Evolutionary conservation across 2,797 vertebrate genomes (phyloP), one percentile per base, ranked within the genome.

Genomic region (Rousettus madagascariensis): DNA sequence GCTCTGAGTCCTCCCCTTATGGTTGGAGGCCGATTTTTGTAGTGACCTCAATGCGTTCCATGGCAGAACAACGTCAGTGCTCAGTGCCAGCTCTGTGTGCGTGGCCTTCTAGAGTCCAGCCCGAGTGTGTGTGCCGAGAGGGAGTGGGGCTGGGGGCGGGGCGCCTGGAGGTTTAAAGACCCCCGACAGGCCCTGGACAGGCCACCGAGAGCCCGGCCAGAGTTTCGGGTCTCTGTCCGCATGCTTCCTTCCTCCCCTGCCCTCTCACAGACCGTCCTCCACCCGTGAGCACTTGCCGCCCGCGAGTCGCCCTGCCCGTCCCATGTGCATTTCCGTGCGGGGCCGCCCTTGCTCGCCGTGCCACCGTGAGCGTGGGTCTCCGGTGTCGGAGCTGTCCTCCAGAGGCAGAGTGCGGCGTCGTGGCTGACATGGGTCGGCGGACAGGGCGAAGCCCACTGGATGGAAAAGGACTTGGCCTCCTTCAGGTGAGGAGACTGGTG

Each of bases 51-150:
- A 5, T 17, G 38, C 1, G 3, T 28, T 7, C 43, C 71, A 17
- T 0, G n/a, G 46, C 12, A 9, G 57, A 41, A 19, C 0, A 0
- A 6, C 4, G 65, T 15, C 0, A 16, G 72, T 8, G 33, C 24
- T 74, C 30, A 2, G 46, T 11, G 9, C 6, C 36, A 71, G 71
- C 55, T 43, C 26, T 17, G n/a, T 1, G 7, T n/a, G 6, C 13
- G 22, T 0, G 38, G 33, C 4, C 22, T 24, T 20, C n/a, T 8
- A 5, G 77, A 17, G 38, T 7, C 20, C 33, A 51, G 68, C 26
- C 51, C 0, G 80, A 8, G 30, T 3, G 33, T 71, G 69, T 12
- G 38, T 10, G 4, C 78, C 1, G 2, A 33, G 57, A 28, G n/a
- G 1, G 1, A 7, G 24, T 41, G 38, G 33, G 24, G 11, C 49